Evolutionary conservation across 2,888 invertebrate genomes (phyloP), one percentile per base, ranked within the genome.

Genomic region (Perithous albicinctus): DNA sequence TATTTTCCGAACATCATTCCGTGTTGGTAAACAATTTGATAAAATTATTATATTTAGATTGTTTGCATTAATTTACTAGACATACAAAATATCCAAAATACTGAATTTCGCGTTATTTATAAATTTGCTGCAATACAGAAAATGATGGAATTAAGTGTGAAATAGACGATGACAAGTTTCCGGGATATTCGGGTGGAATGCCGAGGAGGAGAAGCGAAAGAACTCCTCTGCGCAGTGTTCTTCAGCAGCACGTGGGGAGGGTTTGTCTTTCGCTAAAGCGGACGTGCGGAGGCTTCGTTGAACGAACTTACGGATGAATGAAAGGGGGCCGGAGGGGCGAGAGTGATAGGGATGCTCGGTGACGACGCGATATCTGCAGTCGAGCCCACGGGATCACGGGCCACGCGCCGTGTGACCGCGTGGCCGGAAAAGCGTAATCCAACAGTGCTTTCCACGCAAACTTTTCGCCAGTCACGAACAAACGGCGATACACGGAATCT

Each of bases 351-450:
- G n/a, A n/a, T n/a, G 7, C 29, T 54, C 63, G 63, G 12, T 10
- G 43, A 63, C 74, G 75, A 59, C 67, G 48, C 32, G 54, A 54
- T 32, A n/a, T 0, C 23, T 15, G 73, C 74, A 51, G n/a, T 18
- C 41, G 26, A 54, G 26, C 51, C 20, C 69, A 38, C 59, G 48
- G 32, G 15, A 73, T 72, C 41, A 38, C 26, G 38, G 35, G 5
- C 15, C 35, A 38, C 32, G 61, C 23, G 66, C 61, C 77, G 61
- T 56, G 78, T 66, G 69, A 79, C 73, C 81, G 59, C 76, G 78
- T 81, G 76, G 78, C 73, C 83, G 72, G 78, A 81, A 84, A 79
- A 76, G 43, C 78, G 43, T 66, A 59, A n/a, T 20, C 32, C 51
- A 61, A 43, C 35, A 41, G 6, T 29, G 54, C 23, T 4, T 12